Base-by-base conservation (phyloP, 92 coral and sea anemone genomes). In the Bergia puertoricense region DNA sequence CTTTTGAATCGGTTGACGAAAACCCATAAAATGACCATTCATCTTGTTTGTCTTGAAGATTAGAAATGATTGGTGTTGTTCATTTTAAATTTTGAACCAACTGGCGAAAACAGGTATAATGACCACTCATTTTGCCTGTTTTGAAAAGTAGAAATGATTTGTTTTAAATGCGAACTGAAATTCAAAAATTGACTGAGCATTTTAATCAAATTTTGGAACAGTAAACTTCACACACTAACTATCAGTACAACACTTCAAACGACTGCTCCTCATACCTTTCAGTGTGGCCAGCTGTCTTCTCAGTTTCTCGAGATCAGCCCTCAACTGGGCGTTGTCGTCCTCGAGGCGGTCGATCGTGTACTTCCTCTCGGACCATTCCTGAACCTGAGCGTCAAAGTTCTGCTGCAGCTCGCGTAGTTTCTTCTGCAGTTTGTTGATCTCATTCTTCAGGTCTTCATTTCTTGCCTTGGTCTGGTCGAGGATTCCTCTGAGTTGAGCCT, bases 311-410 rank as follows among this genome's bases (percentile, higher is more conserved):
- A 91, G 88, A 48, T 90, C 94, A 18, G 94, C 95, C 65, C 77
- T 81, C 0, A 94, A 86, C 51, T 93, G 93, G 50, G 91, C 93
- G 68, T 90, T 94, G 37, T 95, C 99, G 2, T 86, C 96, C 57
- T 97, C 97, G 88, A 97, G 83, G 41, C 99, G 88, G 84, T 95
- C 96, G 36, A 97, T 95, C 44, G 99, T 97, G 96, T 89, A 95
- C 90, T 91, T 95, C 73, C 96, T 89, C 91, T 97, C 99, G 67
- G 99, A 93, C 88, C 94, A 95, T 22, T 95, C 99, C 6, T 86
- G 93, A 45, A 89, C 92, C 81, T 93, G 96, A 14, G 94, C 94
- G 82, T 97, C 99, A 76, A 93, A 94, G 75, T 92, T 90, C 77
- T 96, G 95, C 69, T 95, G 98, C 80, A 95, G 88, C 57, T 95